Evolutionary conservation across 2,797 vertebrate species (phyloP).

Genomic region (Hydrolagus colliei): DNA sequence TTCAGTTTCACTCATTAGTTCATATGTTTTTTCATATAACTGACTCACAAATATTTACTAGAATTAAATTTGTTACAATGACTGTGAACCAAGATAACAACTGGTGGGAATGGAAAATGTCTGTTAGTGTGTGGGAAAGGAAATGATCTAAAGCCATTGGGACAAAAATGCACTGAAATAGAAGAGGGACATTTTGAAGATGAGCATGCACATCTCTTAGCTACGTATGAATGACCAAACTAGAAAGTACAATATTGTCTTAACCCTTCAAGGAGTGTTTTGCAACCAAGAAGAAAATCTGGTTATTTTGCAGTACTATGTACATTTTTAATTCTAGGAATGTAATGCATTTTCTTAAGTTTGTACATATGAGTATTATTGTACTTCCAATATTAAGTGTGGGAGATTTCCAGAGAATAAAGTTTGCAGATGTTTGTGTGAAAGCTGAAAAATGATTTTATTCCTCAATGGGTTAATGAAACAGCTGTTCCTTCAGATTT

Average conservation of each 20-base stretch:
- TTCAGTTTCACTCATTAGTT: background rate
- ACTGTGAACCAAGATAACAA: background rate
- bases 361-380: background rate
- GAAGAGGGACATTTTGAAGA: background rate
- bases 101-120: slow-evolving; percentile 1
- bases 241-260: no score
- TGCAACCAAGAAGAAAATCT: background rate
- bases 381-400: background rate
- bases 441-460: background rate
- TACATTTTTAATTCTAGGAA: background rate
- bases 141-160: background rate
- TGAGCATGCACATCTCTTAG: background rate
- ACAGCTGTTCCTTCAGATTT: background rate
- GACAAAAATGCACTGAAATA: background rate
- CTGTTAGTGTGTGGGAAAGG: background rate
- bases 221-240: background rate
- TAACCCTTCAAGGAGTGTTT: background rate
- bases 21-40: background rate
- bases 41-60: background rate
- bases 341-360: background rate
- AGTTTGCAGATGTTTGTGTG: background rate
- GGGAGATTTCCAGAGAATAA: background rate
- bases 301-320: background rate
- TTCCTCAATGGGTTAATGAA: background rate
- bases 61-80: background rate